Evolutionary conservation across 2,113 vertebrate genomes (phyloP), one percentile per base, ranked within the genome.

Genomic region (Pterophyllum scalare): DNA sequence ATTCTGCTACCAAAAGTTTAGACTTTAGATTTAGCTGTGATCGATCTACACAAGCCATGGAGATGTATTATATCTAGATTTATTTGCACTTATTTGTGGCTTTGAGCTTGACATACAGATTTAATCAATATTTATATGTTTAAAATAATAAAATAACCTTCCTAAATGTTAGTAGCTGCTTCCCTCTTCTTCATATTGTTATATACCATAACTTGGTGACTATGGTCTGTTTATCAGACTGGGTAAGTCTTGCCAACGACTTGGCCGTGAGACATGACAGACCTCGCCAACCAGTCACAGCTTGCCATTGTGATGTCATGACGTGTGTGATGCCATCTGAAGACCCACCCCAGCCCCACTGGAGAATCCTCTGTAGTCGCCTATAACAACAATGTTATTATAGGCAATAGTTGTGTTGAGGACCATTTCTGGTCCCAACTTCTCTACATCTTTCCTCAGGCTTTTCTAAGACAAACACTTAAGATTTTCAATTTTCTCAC

Each of bases 401-500:
- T 26, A 52, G 43, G 65, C 49, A 19, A 72, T 17, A 20, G 31
- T 28, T 26, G 64, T 26, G 43, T 15, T 49, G 46, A 6, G 5
- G 14, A 15, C 46, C 15, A 49, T 49, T 49, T 49, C 17, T 17
- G 2, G n/a, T 22, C 15, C 64, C 64, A 67, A 65, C 8, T n/a
- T 40, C 7, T 65, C 13, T 13, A 65, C 61, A 65, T 65, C n/a
- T 43, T 65, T 65, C 22, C 22, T 40, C 40, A 65, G 2, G 35
- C 61, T 65, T 12, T 0, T 43, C 64, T 8, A 19, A 46, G 17
- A 11, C 22, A 46, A 67, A 65, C 35, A 4, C 40, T 62, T n/a
- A n/a, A n/a, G n/a, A n/a, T n/a, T n/a, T 54, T 20, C 11, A 33
- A 1, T 0, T 0, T 1, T 31, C 35, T n/a, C 15, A 65, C 40